Conservation (phyloP, 1,140 invertebrate genomes). For the Papilio xuthus region DNA sequence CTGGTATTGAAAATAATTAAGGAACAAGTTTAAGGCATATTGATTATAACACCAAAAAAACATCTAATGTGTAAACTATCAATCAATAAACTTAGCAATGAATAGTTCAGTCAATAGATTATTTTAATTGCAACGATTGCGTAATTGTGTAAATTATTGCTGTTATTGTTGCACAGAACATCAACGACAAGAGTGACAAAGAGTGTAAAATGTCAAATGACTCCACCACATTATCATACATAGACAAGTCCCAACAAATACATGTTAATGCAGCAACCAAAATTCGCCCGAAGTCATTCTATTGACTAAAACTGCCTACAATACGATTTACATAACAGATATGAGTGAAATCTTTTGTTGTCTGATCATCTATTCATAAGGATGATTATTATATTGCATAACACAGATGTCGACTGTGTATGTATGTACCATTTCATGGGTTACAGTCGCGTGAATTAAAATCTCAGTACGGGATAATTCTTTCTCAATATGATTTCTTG, state of each 20-base stretch:
- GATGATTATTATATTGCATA: conserved; percentile 64
- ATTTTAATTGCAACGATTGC: conserved; percentile 14
- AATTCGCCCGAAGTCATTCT: conserved; percentile 64
- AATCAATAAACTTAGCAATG: not conserved
- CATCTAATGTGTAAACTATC: not conserved
- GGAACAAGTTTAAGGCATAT: no score
- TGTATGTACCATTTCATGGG: not conserved
- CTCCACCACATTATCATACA: conserved; percentile 63
- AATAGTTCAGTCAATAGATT: not conserved
- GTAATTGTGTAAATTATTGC: conserved; percentile 31
- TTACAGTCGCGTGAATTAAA: conserved; percentile 2
- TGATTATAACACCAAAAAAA: no score
- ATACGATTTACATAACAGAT: conserved; percentile 70
- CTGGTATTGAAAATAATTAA: no score
- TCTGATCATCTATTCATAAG: conserved; percentile 67
- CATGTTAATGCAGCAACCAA: conserved; percentile 56
- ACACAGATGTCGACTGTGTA: conserved; percentile 46
- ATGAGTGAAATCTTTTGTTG: conserved; percentile 74
- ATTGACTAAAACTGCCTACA: conserved; percentile 58
- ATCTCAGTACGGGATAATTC: not conserved
- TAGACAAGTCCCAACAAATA: conserved; percentile 61
- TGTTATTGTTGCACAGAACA: conserved; percentile 23
- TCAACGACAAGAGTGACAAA: conserved; percentile 41
- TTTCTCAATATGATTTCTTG: not conserved
- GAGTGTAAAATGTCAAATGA: conserved; percentile 57